Evolutionary conservation across 2,113 vertebrate species (phyloP).

Genomic region (Corythoichthys haematopterus): DNA sequence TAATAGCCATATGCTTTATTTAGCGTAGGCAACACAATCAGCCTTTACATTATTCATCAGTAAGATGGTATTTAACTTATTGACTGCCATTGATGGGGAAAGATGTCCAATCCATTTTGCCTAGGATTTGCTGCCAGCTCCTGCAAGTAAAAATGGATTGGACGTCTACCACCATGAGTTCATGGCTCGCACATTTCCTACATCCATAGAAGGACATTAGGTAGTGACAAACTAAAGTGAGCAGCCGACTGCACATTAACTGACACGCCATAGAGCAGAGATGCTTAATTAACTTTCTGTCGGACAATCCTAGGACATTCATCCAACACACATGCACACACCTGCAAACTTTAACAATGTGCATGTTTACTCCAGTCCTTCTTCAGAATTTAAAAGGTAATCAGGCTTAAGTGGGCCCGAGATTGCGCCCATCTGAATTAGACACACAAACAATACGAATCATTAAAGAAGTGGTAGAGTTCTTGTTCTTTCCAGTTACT

Average conservation of each 20-base stretch:
- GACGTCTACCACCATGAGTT: too few relatives aligned
- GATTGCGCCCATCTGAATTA: conserved; percentile 39
- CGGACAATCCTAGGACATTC: conserved; percentile 52
- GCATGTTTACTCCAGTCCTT: conserved; percentile 65
- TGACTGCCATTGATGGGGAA: too few relatives aligned
- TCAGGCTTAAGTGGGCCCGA: conserved; percentile 58
- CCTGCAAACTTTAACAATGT: conserved; percentile 34
- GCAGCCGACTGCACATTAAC: conserved; percentile 23
- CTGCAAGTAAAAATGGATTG: too few relatives aligned
- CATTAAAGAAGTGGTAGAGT: neutral
- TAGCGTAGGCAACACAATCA: neutral
- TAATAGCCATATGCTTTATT: neutral
- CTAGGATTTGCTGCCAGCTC: too few relatives aligned
- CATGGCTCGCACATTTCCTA: too few relatives aligned
- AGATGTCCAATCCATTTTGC: too few relatives aligned
- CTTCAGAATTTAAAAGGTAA: conserved; percentile 67
- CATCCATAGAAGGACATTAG: conserved; percentile 37
- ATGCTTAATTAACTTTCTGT: conserved; percentile 55
- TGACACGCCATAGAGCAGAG: conserved; percentile 42
- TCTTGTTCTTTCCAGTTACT: neutral
- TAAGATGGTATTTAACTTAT: too few relatives aligned
- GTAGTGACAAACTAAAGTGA: conserved; percentile 22
- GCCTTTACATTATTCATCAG: neutral
- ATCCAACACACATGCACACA: conserved; percentile 15
- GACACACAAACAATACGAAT: conserved; percentile 24